Evolutionary conservation across 2,113 vertebrate species (phyloP), one percentile per base, ranked within the genome.

Genomic region (Eolophus roseicapilla): DNA sequence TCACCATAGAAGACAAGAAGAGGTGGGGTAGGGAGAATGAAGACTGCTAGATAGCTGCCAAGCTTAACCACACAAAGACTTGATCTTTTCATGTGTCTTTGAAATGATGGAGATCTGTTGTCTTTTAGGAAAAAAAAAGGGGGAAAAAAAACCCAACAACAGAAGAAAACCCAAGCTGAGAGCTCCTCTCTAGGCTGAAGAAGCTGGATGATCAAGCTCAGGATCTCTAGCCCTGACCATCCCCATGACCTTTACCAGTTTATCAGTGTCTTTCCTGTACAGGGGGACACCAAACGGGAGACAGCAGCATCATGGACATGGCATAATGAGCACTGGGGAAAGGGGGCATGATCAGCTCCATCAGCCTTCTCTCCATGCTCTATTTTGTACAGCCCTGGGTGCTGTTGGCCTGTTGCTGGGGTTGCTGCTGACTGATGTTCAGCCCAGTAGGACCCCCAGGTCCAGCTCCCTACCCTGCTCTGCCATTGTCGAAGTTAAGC

Each of bases 51-150:
- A 24, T 47, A 81, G 46, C 69, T 59, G 31, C 37, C 50, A 70
- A n/a, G 7, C 27, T 82, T 93, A 82, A 71, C 82, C 41, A 70
- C 68, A 70, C 9, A 65, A 84, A 73, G 46, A 23, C 25, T 19
- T 39, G 49, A 17, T 73, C 29, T 81, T 76, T 46, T 80, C 10
- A 17, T 46, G 25, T 74, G 76, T 82, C 43, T 76, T 75, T 92
- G 85, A 73, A 94, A 88, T 59, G 53, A 88, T 35, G 75, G 63
- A 64, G 71, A 77, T 49, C 67, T 88, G 17, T 73, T 92, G 47
- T 47, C 76, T 18, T 69, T 63, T 74, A 84, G 59, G 80, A 82
- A 73, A 67, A 80, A 82, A 82, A 78, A 11, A 12, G 15, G 19
- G 3, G 19, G 23, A 88, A 43, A 11, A 1, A 0, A 12, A 57